Evolutionary conservation across 2,888 invertebrate species (phyloP), one percentile per base, ranked within the genome.

Genomic region (Amorpha juglandis): DNA sequence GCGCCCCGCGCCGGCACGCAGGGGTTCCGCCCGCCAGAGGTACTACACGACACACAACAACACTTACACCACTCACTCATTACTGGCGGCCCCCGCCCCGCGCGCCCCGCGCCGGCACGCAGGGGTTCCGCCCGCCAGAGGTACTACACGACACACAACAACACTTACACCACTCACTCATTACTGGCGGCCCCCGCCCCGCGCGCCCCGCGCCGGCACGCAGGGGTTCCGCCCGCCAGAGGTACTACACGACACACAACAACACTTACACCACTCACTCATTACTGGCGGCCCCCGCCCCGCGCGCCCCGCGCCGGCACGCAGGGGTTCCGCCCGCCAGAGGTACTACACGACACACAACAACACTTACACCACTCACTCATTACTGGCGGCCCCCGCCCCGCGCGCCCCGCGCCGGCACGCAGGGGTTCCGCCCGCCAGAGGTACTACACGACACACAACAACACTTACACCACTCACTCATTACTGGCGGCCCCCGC

Each of bases 201-300:
- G 95, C 64, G 98, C 97, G 7, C 95, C 97, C 6, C 93, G 98
- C 77, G 98, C 98, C 65, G 98, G 98, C 70, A 98, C 98, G 55
- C 97, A 98, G 64, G 98, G 98, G 47, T 98, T 97, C 88, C 94
- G 98, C 38, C 97, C 98, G 65, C 98, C 98, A 0, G 98, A 97
- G 92, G 86, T 84, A 74, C 71, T 74, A 58, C 66, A 63, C 27
- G 3, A 62, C 50, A n/a, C 3, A 7, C 33, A 51, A 21, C 14
- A 6, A 52, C 52, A 16, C 19, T 21, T 1, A 35, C 3, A 35
- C 6, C 35, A 6, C 3, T 35, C 35, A 6, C 35, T 35, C 8
- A 14, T 12, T 12, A 45, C n/a, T n/a, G n/a, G 51, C 95, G 95
- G 77, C 95, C 95, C 71, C 92, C 94, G 63, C 95, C 96, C 74